These are phyloP conservation scores for Marmota monax DNA, from an alignment of 2,113 vertebrate species.

Conservation along the genomic window DNA sequence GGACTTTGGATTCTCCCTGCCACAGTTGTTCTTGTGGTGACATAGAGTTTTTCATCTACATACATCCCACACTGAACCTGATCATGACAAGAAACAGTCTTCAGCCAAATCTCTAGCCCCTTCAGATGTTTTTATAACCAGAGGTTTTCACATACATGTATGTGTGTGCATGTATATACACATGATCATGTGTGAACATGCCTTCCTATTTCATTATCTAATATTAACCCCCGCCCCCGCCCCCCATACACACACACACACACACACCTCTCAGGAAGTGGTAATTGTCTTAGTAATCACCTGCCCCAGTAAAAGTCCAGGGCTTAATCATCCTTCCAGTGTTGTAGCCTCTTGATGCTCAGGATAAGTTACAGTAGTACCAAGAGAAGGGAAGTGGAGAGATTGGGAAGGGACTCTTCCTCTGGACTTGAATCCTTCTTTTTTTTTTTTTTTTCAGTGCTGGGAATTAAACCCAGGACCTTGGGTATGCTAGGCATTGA, in stretches of 20 bases:
- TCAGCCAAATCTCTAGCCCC: not conserved
- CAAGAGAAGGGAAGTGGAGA: not conserved
- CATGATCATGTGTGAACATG: not conserved
- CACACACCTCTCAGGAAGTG: not conserved
- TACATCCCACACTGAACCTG: constrained; percentile 24
- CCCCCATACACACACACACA: not conserved
- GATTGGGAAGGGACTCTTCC: not conserved
- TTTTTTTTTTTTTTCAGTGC: too few species aligned
- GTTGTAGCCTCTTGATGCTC: not conserved
- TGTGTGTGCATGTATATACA: not conserved
- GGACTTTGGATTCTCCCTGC: not conserved
- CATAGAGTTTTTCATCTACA: not conserved
- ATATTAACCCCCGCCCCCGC: not conserved
- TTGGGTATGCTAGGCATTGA: too few species aligned
- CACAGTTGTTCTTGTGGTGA: constrained; percentile 1
- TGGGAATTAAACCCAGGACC: too few species aligned
- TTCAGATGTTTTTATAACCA: constrained; percentile 59
- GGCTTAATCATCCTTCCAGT: not conserved
- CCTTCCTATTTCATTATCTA: not conserved
- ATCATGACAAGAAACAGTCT: constrained; percentile 59
- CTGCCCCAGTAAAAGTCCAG: not conserved
- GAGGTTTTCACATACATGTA: constrained; percentile 44
- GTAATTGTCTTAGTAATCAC: not conserved
- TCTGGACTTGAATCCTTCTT: not conserved
- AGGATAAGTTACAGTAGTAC: not conserved